These are phyloP conservation scores for Mizuhopecten yessoensis DNA, from an alignment of 1,140 invertebrate species.

Conservation along the genomic window DNA sequence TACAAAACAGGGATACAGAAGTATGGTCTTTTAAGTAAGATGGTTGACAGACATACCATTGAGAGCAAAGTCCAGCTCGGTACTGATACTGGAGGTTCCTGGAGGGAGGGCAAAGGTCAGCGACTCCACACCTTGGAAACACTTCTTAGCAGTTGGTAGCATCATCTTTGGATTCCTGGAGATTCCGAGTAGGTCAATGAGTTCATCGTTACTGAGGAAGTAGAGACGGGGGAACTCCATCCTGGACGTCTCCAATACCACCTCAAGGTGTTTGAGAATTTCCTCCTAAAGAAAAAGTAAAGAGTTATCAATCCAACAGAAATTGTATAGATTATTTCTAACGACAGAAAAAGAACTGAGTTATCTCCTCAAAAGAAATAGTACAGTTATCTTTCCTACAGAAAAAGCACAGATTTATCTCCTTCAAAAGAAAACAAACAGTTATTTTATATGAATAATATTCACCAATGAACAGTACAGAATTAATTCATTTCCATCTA, in stretches of 20 bases:
- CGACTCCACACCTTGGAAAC: conserved; percentile 80
- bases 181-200: conserved; percentile 80
- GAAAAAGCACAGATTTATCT: background rate
- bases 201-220: conserved; percentile 81
- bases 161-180: conserved; percentile 81
- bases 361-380: background rate
- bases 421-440: too few species aligned
- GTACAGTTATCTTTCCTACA: background rate
- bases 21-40: too few species aligned
- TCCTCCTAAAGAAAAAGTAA: conserved; percentile 73
- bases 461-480: too few species aligned
- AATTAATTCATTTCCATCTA: too few species aligned
- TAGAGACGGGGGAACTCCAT: conserved; percentile 81
- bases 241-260: conserved; percentile 73
- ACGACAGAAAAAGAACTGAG: background rate
- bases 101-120: conserved; percentile 78
- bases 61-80: conserved; percentile 78
- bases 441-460: too few species aligned
- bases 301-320: background rate
- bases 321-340: too few species aligned
- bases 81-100: conserved; percentile 71
- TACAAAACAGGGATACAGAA: too few species aligned
- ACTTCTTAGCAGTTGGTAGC: conserved; percentile 78
- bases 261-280: conserved; percentile 77
- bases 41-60: conserved; percentile 77